Evolutionary conservation across 2,888 invertebrate species (phyloP), one percentile per base, ranked within the genome.

Genomic region (Heteromyza rotundicornis): DNA sequence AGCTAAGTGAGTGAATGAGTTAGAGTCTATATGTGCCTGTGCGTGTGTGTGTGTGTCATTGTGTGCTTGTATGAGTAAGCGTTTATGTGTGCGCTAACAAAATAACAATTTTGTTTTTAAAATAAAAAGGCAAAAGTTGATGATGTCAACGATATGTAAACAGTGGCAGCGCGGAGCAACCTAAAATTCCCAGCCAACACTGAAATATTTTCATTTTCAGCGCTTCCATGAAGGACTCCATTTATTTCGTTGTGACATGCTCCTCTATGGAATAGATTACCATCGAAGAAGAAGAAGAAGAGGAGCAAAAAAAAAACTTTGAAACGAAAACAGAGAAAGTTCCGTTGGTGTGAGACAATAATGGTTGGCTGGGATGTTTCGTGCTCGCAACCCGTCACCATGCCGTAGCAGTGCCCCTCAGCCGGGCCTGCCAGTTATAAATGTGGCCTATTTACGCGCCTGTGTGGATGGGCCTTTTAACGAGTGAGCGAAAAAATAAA

Each of bases 121-220:
- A 40, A 52, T 12, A 27, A 16, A 35, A 7, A n/a, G 8, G n/a
- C 2, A 27, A 35, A 12, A 2, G 24, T 58, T 64, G 64, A 63
- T 63, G 59, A 65, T 62, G 63, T 66, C 66, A 66, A 66, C 60
- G 66, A 64, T 66, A 64, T 64, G 64, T 62, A 66, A 64, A 66
- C 58, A 64, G 52, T 17, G 12, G 23, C 44, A 20, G 52, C 24
- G 44, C 52, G 27, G 19, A 1, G 35, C n/a, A n/a, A n/a, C 10
- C 19, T 3, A 47, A 16, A 24, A 23, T 32, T 36, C 35, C 7
- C 44, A 27, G 32, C 40, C 40, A 40, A n/a, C 40, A 7, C n/a
- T n/a, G n/a, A n/a, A n/a, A n/a, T n/a, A n/a, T n/a, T n/a, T n/a
- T n/a, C n/a, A n/a, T n/a, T n/a, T n/a, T n/a, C n/a, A n/a, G n/a